Evolutionary conservation across 1,140 invertebrate species (phyloP).

Genomic region (Oedothorax gibbosus): DNA sequence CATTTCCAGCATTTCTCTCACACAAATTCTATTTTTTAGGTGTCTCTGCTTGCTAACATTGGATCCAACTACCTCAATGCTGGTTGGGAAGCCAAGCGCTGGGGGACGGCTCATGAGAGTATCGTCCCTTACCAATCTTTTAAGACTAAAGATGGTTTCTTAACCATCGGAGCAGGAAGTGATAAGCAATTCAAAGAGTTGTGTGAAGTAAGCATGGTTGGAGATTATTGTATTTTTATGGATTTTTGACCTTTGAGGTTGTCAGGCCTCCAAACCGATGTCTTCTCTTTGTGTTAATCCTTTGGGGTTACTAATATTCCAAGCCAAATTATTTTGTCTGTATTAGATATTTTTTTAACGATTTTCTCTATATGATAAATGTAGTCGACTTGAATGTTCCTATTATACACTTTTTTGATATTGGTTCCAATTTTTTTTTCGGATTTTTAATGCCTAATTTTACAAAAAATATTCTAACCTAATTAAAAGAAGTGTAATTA

Average conservation of each 20-base stretch:
- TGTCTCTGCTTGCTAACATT: constrained; percentile 89
- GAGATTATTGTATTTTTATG: no score
- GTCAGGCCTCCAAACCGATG: no score
- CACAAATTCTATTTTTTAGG: constrained; percentile 64
- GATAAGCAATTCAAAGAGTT: constrained; percentile 65
- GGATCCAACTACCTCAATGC: constrained; percentile 92
- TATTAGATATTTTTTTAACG: no score
- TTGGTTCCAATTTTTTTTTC: neutral
- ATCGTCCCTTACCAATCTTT: constrained; percentile 96
- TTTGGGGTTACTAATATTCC: no score
- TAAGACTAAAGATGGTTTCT: constrained; percentile 81
- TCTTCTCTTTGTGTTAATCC: no score
- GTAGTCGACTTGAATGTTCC: no score
- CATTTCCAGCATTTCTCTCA: neutral
- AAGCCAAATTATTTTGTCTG: no score
- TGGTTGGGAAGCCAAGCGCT: constrained; percentile 78
- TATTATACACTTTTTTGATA: neutral
- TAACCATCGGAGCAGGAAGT: constrained; percentile 84
- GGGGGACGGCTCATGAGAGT: constrained; percentile 93
- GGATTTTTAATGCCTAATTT: neutral
- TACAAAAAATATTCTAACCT: neutral
- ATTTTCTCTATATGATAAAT: no score
- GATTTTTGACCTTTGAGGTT: no score
- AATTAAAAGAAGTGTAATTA: neutral
- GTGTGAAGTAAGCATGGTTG: constrained; percentile 47